Percentiles rank a stretch among this genome's conserved stretches.
Evolutionary conservation across 2,888 invertebrate genomes (phyloP).

Genomic region (Eulithis testata): DNA sequence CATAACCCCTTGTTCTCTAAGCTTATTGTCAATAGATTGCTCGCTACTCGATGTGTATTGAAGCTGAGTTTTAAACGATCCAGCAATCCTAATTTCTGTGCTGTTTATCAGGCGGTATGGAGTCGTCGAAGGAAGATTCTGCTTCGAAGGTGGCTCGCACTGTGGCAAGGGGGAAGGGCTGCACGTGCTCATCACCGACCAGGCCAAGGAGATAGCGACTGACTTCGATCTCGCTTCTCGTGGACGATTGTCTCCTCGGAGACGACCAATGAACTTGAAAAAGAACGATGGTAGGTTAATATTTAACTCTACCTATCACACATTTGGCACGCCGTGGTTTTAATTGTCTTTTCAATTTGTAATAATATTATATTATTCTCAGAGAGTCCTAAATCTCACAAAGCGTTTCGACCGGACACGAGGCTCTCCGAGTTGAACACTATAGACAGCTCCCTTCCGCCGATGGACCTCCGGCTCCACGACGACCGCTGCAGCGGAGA

Average conservation of each 20-base stretch:
- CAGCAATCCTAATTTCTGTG: not conserved
- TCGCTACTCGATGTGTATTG: not conserved
- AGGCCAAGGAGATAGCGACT: conserved; percentile 89
- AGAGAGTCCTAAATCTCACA: conserved; percentile 64
- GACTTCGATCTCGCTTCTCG: conserved; percentile 89
- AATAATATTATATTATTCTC: conserved; percentile 5
- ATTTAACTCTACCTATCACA: no score
- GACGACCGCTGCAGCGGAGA: conserved; percentile 62
- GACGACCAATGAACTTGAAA: conserved; percentile 68
- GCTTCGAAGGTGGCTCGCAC: conserved; percentile 95
- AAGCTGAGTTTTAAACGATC: no score
- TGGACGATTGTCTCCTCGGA: conserved; percentile 86
- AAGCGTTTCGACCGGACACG: conserved; percentile 75
- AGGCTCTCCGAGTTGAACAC: conserved; percentile 81
- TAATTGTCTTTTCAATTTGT: not conserved
- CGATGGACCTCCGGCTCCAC: conserved; percentile 65
- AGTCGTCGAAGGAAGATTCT: conserved; percentile 93
- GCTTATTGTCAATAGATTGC: no score
- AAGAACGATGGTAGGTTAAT: conserved; percentile 50
- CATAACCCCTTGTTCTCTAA: no score
- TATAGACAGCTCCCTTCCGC: conserved; percentile 73
- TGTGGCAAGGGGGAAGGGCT: conserved; percentile 94
- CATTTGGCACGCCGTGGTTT: no score
- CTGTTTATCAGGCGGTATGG: conserved; percentile 88
- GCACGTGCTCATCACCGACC: conserved; percentile 90